Evolutionary conservation across 2,888 invertebrate genomes (phyloP), one percentile per base, ranked within the genome.

Genomic region (Ophion costatus): DNA sequence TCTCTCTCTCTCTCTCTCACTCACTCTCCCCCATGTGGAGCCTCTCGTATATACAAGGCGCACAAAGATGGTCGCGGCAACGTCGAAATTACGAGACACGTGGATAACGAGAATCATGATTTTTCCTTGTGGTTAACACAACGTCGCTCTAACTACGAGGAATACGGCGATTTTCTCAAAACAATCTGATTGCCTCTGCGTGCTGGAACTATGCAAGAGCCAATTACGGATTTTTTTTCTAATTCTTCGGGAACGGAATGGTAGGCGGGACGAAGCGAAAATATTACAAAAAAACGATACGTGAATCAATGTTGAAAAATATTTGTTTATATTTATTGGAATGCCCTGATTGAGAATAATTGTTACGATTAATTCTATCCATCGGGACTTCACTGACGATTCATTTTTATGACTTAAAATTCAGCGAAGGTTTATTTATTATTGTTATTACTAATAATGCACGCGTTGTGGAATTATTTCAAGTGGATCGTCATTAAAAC

Each of bases 41-140:
- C 33, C 17, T 59, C 45, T 45, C 61, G 22, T 14, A 64, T 29
- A 24, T 11, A 14, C 70, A 14, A n/a, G 42, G 17, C 14, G 17
- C 29, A 51, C 57, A 22, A 42, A 38, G 56, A 33, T 59, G 20
- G 20, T 59, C 59, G 7, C 20, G 59, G 59, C 20, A 17, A 61
- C 59, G 42, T 79, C 74, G 67, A 79, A 83, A 83, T 83, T 79
- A 84, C 79, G 82, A 70, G 84, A 79, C 78, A 76, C 82, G 84
- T 75, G 84, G 77, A 81, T 80, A 80, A 80, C 84, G 76, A 80
- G 80, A 77, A 77, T 83, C 69, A 56, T 63, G 78, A 74, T 83
- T 77, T 83, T 82, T 73, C 70, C 45, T 66, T 64, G 66, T n/a
- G 77, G 71, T 77, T 57, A 51, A 71, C 20, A 29, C 56, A 73